Conservation (phyloP, 2,797 vertebrate genomes). For the Parotocinclus haroldoi region DNA sequence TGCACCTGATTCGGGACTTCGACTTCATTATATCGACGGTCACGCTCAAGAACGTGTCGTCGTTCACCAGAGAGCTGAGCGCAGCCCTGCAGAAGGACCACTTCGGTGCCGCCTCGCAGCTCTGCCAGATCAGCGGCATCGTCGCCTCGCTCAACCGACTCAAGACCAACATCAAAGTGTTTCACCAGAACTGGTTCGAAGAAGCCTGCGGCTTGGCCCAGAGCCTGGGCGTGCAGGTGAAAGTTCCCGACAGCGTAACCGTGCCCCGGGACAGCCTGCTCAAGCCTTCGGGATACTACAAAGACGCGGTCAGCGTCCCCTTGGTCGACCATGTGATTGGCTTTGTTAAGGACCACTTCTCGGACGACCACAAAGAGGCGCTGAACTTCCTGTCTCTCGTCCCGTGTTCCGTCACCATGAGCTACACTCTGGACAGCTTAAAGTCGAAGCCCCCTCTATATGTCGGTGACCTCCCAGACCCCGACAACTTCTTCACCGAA, state of each 20-base stretch:
- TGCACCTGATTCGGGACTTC: slow-evolving; percentile 70
- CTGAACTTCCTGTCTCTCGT: slow-evolving; percentile 77
- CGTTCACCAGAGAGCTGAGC: slow-evolving; percentile 76
- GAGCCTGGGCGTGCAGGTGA: slow-evolving; percentile 69
- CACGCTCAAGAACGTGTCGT: slow-evolving; percentile 73
- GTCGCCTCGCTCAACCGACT: slow-evolving; percentile 74
- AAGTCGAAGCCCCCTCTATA: slow-evolving; percentile 79
- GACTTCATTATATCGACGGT: slow-evolving; percentile 79
- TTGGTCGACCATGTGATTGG: slow-evolving; percentile 77
- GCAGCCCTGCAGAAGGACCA: slow-evolving; percentile 78
- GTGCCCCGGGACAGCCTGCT: slow-evolving; percentile 68
- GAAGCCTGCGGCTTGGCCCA: slow-evolving; percentile 74
- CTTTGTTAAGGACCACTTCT: slow-evolving; percentile 79
- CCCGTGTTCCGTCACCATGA: slow-evolving; percentile 75
- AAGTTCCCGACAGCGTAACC: slow-evolving; percentile 68
- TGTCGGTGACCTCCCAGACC: slow-evolving; percentile 74
- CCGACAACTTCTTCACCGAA: slow-evolving; percentile 79
- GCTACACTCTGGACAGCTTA: slow-evolving; percentile 77
- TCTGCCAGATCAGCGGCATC: slow-evolving; percentile 77
- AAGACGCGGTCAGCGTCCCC: slow-evolving; percentile 73
- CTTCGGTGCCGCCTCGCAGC: slow-evolving; percentile 75
- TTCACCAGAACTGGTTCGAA: slow-evolving; percentile 81
- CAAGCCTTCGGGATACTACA: slow-evolving; percentile 73
- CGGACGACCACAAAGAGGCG: slow-evolving; percentile 79
- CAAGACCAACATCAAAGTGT: slow-evolving; percentile 79